These are phyloP conservation scores for Penelope pileata DNA, from an alignment of 2,113 vertebrate genomes.

Conservation along the genomic window DNA sequence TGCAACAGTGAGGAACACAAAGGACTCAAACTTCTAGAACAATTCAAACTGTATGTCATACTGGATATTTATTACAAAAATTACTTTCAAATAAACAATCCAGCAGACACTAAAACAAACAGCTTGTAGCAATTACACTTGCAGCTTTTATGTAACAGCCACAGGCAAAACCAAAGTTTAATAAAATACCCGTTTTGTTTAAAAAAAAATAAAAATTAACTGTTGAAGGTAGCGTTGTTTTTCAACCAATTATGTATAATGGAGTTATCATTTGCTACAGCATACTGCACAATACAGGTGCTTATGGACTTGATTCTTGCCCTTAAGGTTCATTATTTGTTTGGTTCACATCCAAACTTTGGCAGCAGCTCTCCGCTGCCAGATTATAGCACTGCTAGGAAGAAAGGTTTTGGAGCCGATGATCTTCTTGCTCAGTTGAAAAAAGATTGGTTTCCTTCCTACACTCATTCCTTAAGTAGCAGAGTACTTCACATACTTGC, in stretches of 20 bases:
- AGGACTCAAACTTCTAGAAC: not conserved
- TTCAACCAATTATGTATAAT: not conserved
- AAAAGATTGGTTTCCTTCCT: not conserved
- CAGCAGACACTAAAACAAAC: conserved; percentile 4
- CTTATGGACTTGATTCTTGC: not conserved
- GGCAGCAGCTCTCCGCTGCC: not conserved
- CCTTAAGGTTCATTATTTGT: not conserved
- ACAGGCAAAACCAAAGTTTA: not conserved
- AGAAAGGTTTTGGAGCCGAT: not conserved
- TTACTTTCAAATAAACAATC: conserved; percentile 21
- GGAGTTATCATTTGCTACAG: not conserved
- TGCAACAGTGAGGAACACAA: not conserved
- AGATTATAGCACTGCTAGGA: not conserved
- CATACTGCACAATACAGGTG: not conserved
- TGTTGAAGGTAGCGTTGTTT: not conserved
- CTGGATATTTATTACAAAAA: conserved; percentile 31
- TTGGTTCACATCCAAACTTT: not conserved
- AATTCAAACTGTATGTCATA: not conserved
- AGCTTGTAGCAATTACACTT: conserved; percentile 15
- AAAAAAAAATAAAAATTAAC: not conserved
- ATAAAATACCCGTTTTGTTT: not conserved
- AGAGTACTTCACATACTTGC: not conserved
- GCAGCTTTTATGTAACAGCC: not conserved
- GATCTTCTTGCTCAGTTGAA: not conserved
- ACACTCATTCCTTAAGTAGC: not conserved